Evolutionary conservation across 2,113 vertebrate genomes (phyloP), one percentile per base, ranked within the genome.

Genomic region (Sylvilagus bachmani): DNA sequence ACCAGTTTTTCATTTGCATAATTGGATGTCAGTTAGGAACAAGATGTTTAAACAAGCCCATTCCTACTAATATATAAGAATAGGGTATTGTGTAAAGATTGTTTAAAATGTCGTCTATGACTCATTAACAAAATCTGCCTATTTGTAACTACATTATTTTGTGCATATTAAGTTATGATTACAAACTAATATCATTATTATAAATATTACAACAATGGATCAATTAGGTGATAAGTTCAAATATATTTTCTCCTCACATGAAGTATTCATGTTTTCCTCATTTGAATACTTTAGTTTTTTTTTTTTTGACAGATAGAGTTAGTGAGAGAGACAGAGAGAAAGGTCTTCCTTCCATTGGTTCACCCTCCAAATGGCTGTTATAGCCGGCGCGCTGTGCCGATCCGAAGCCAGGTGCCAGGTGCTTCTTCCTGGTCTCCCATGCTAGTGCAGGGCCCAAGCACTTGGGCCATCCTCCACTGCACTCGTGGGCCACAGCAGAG

Each of bases 191-290:
- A 85, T 51, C 27, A 91, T 10, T 29, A 31, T 10, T 29, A 31
- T 0, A 38, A 53, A 92, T 27, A 58, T 12, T 69, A 5, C 10
- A 73, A 81, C 84, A 84, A 70, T 73, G 22, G 25, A 90, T 82
- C 85, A 81, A 78, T 77, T 92, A 69, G 22, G 31, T 88, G 33
- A 82, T 92, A 93, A 51, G 84, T 86, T 96, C 14, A 85, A 85
- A 73, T 53, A 66, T 66, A 89, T 22, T 93, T 78, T 85, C 67
- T 58, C 24, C 14, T 38, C 51, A 11, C n/a, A 3, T 66, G 29
- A 82, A 55, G 13, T 22, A 19, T 8, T 69, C n/a, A 9, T 12
- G 69, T 74, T 77, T 86, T 94, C 62, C 51, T 84, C 11, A 91
- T 81, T 91, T 91, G 38, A 73, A 58, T 36, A 80, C 24, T 6